Evolutionary conservation across 64 coral and sea anemone genomes (phyloP), one percentile per base, ranked within the genome.

Genomic region (Montipora sp.): DNA sequence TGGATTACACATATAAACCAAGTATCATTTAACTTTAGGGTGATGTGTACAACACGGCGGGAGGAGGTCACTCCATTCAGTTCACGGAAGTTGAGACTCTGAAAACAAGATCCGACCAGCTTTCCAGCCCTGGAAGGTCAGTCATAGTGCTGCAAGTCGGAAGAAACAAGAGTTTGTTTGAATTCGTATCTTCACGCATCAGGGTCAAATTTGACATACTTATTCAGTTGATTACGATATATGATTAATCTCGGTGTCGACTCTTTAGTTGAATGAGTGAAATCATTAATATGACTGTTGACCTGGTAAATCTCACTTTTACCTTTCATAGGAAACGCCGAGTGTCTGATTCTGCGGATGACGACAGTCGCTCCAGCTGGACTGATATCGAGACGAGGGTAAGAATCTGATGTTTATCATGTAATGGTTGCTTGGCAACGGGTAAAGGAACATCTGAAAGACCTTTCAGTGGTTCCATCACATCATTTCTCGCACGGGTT

Each of bases 31-130:
- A 6, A n/a, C 21, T 70, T 3, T 51, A 99, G 98, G 98, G 98
- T 10, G 94, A 99, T 46, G 92, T 99, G 51, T 99, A 94, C 89
- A 82, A 94, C 66, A 96, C 98, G 21, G 72, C 84, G 44, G 94
- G 94, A 57, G 98, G 98, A 45, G 98, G 98, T 12, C 92, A 92
- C 65, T 83, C 89, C 20, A 93, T 99, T 0, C 98, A 99, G 58
- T 99, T 99, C 65, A 99, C 98, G 1, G 94, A 93, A 27, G 94
- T 99, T 5, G 98, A 99, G 63, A 99, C 98, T 15, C 59, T 99
- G 53, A 98, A 96, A 69, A 88, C 90, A 59, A 90, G 95, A 88
- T 89, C 80, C 51, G 79, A 97, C n/a, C 75, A 94, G 46, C 79
- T 90, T 23, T 79, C 95, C 2, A 97, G 95, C 73, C 89, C 73